Base-by-base conservation (phyloP, 2,797 vertebrate genomes). In the Neomorphus geoffroyi region DNA sequence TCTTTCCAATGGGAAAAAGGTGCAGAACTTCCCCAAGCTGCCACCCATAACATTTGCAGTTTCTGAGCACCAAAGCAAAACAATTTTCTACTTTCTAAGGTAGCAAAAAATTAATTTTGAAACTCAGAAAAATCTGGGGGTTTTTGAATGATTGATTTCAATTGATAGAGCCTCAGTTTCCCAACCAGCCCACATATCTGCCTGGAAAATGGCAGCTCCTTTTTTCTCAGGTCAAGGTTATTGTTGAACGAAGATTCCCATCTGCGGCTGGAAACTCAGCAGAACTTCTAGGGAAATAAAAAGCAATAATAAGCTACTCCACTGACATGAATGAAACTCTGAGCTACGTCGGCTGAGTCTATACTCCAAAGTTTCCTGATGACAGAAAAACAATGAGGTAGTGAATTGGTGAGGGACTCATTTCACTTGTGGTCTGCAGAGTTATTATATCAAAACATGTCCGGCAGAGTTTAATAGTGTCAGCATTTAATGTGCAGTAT, bases 331-430 rank as follows among this genome's bases (percentile, higher is more conserved):
- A 80, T 86, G 77, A 92, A 92, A 84, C 56, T 58, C 66, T 73
- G 87, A 86, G 70, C 39, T 92, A 41, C 9, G 6, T 88, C 70
- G 8, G 13, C 77, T 50, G 66, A 95, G 94, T 81, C 56, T 79
- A 53, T 43, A 91, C 79, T 70, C 93, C 73, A 45, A 86, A 84
- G 92, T 80, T 86, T 94, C 43, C 91, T 91, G 94, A 88, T 96
- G 96, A 97, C 94, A 96, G 92, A 80, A 92, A 80, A 96, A 95
- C 92, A 94, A 94, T 93, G 87, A 96, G 88, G 92, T 91, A 95
- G 91, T 88, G 73, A 91, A 95, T 81, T 92, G 89, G 72, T 95
- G 94, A 94, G 94, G 91, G 90, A 91, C 94, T 21, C 58, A 82
- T 93, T 95, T 91, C 72, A 84, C 91, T 80, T 93, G 87, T 80